These are phyloP conservation scores for Ectropis grisescens DNA, from an alignment of 1,140 invertebrate genomes.

Conservation along the genomic window DNA sequence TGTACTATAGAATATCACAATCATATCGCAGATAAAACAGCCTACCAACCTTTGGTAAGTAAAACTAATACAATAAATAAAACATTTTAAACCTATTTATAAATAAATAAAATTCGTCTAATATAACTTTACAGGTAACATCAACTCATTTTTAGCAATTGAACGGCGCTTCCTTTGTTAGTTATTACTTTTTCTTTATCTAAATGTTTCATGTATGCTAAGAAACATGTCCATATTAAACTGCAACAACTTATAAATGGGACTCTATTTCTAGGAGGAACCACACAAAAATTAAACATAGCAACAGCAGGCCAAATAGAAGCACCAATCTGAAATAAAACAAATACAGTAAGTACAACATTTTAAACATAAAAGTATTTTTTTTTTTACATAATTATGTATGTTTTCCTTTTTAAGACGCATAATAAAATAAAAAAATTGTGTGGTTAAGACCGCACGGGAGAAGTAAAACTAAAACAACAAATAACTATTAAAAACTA, in stretches of 20 bases:
- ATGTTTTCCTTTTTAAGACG: too few relatives aligned
- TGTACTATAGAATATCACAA: not conserved
- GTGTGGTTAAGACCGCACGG: too few relatives aligned
- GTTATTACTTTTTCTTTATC: conserved; percentile 53
- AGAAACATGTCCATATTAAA: conserved; percentile 86
- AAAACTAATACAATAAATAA: too few relatives aligned
- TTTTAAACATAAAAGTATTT: not conserved
- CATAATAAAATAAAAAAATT: too few relatives aligned
- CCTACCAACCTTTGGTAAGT: too few relatives aligned
- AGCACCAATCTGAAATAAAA: conserved; percentile 76
- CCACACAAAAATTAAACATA: conserved; percentile 84
- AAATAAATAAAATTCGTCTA: too few relatives aligned
- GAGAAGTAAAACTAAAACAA: too few relatives aligned
- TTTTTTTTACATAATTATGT: not conserved
- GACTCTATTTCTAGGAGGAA: conserved; percentile 85
- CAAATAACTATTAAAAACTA: too few relatives aligned
- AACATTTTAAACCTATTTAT: too few relatives aligned
- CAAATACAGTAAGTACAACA: conserved; percentile 4
- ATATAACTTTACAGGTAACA: too few relatives aligned
- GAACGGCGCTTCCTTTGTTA: not conserved
- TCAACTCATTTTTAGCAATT: not conserved
- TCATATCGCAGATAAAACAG: too few relatives aligned
- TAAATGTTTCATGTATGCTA: conserved; percentile 88
- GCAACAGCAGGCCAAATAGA: conserved; percentile 87
- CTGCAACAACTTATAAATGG: conserved; percentile 87